Conservation (phyloP, 1,140 invertebrate genomes). For the Drosophila jambulina region DNA sequence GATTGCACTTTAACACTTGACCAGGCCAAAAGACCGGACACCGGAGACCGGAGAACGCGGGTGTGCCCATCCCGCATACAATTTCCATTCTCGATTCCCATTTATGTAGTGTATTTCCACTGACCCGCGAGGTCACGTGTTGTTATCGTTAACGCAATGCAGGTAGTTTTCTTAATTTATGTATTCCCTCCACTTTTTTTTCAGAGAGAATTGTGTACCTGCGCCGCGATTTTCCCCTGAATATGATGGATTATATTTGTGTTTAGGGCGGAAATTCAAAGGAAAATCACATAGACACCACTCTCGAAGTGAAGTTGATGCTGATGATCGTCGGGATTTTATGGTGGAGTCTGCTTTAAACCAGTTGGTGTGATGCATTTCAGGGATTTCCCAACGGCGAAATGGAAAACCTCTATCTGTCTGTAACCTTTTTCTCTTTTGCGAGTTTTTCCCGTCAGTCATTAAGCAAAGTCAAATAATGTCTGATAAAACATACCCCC, state of each 20-base stretch:
- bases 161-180: constrained; percentile 66
- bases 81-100: constrained; percentile 37
- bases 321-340: constrained; percentile 62
- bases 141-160: constrained; percentile 62
- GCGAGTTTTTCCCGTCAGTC: constrained; percentile 1
- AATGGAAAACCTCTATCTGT: constrained; percentile 23
- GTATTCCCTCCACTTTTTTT: constrained; percentile 35
- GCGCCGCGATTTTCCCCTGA: constrained; percentile 65
- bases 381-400: constrained; percentile 14
- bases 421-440: neutral
- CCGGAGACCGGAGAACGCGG: constrained; percentile 26
- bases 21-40: constrained; percentile 53
- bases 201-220: constrained; percentile 41
- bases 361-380: constrained; percentile 58
- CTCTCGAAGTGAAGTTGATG: constrained; percentile 35
- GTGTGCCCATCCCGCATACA: constrained; percentile 33
- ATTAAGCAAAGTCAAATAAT: constrained; percentile 26
- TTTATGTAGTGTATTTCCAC: constrained; percentile 33
- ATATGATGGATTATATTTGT: constrained; percentile 70
- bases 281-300: constrained; percentile 47
- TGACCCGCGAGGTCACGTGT: constrained; percentile 71
- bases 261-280: constrained; percentile 68
- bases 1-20: constrained; percentile 82
- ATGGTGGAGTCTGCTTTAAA: constrained; percentile 56
- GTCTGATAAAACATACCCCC: constrained; percentile 4